phyloP scores from a whole-genome alignment of 2,888 invertebrate genomes.

The Oconnorella tubifera region DNA sequence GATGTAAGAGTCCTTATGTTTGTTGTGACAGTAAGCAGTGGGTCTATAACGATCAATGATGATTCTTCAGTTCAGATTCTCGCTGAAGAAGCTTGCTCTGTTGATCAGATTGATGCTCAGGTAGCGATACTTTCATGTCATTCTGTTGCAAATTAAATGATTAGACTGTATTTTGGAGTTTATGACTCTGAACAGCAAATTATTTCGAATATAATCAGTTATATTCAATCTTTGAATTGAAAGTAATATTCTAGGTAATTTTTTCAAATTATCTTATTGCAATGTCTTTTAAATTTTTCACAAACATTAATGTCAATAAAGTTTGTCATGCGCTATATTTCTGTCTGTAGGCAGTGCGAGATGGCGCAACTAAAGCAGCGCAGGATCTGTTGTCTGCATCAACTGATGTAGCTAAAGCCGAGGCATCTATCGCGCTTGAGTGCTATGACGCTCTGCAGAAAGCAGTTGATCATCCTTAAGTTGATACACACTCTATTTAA shows the following conservation, averaged over 20 bases:
- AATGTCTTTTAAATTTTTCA: no score
- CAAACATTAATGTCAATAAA: no score
- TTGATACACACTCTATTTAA: conserved; percentile 2
- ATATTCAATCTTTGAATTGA: no score
- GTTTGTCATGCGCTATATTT: no score
- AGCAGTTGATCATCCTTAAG: conserved; percentile 60
- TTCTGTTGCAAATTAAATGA: no score
- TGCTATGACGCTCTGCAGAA: conserved; percentile 89
- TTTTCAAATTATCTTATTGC: no score
- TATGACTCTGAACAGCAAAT: no score
- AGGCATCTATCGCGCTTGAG: conserved; percentile 88
- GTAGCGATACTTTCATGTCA: no score
- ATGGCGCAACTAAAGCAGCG: conserved; percentile 78
- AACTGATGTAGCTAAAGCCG: conserved; percentile 78
- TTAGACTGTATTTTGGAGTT: background rate
- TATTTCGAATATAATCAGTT: no score
- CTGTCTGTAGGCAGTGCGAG: conserved; percentile 72
- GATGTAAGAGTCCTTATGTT: no score
- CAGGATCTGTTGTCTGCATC: conserved; percentile 75
- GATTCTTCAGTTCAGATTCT: conserved; percentile 88
- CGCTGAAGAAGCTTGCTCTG: conserved; percentile 88
- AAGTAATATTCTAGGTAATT: no score
- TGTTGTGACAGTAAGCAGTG: conserved; percentile 75
- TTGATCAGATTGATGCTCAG: conserved; percentile 75
- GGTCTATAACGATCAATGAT: conserved; percentile 90